Evolutionary conservation across 2,113 vertebrate genomes (phyloP).

Genomic region (Suricata suricatta): DNA sequence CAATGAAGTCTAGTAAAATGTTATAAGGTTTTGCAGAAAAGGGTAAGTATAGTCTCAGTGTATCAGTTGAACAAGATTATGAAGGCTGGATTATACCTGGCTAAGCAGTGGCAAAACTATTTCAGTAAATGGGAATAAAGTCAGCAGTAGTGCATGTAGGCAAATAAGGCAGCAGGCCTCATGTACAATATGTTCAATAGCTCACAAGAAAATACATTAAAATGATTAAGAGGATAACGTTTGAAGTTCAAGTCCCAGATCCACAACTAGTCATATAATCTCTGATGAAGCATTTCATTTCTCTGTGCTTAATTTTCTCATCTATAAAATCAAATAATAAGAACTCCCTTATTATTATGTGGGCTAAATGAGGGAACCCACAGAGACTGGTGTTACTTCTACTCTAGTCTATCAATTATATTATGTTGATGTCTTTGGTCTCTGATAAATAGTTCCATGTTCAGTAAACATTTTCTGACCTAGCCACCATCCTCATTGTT

Average conservation of each 20-base stretch:
- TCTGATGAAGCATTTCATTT: neutral
- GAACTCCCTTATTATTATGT: neutral
- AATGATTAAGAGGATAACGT: neutral
- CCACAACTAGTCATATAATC: neutral
- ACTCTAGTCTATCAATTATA: neutral
- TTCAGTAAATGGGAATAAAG: neutral
- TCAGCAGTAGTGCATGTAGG: neutral
- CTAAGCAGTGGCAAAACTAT: neutral
- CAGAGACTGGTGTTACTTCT: neutral
- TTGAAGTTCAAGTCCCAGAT: neutral
- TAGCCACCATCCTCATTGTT: neutral
- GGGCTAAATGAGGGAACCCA: neutral
- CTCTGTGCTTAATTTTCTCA: neutral
- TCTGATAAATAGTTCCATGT: neutral
- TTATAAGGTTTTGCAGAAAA: neutral
- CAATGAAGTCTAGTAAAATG: conserved; percentile 23
- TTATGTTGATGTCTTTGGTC: neutral
- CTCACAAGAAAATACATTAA: neutral
- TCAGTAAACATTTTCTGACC: neutral
- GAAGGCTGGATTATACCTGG: neutral
- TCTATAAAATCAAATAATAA: neutral
- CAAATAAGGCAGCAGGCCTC: neutral
- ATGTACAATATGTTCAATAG: neutral
- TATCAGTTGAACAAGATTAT: neutral
- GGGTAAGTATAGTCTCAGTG: neutral